phyloP scores from a whole-genome alignment of 2,113 vertebrate species.

The Zosterops borbonicus region DNA sequence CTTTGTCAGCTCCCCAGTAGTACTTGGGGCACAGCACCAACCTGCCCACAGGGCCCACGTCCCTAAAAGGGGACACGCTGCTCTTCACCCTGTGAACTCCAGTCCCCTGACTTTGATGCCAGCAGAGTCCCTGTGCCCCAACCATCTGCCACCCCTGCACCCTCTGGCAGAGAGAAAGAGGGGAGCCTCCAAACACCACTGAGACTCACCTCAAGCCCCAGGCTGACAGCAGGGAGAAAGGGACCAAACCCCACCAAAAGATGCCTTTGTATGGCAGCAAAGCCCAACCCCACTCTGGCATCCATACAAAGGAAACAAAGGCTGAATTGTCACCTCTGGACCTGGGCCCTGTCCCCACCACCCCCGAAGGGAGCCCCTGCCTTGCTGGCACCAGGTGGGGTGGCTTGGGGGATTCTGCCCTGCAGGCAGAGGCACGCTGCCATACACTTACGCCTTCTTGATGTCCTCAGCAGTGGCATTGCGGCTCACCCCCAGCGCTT shows the following conservation, averaged over 20 bases:
- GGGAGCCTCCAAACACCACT: background rate
- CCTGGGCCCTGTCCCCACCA: background rate
- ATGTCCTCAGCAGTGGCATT: conserved; percentile 85
- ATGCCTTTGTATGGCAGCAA: background rate
- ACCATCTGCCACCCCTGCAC: background rate
- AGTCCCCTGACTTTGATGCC: background rate
- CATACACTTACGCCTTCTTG: conserved; percentile 86
- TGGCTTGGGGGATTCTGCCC: background rate
- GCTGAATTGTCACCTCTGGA: conserved; percentile 10
- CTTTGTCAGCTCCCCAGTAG: accelerated
- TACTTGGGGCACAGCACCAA: background rate
- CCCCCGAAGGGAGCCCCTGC: background rate
- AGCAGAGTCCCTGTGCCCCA: background rate
- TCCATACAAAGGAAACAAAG: conserved; percentile 13
- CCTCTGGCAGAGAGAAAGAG: background rate
- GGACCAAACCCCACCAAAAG: background rate
- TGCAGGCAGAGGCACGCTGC: accelerated
- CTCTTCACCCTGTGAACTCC: background rate
- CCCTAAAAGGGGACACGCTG: background rate
- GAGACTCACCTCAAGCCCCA: accelerated
- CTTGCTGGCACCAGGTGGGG: accelerated
- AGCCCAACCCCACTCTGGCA: background rate
- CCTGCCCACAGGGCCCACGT: background rate
- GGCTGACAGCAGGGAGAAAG: background rate
- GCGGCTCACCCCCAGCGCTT: conserved; percentile 82